Evolutionary conservation across 2,888 invertebrate genomes (phyloP).

Genomic region (Acholoe squamosa): DNA sequence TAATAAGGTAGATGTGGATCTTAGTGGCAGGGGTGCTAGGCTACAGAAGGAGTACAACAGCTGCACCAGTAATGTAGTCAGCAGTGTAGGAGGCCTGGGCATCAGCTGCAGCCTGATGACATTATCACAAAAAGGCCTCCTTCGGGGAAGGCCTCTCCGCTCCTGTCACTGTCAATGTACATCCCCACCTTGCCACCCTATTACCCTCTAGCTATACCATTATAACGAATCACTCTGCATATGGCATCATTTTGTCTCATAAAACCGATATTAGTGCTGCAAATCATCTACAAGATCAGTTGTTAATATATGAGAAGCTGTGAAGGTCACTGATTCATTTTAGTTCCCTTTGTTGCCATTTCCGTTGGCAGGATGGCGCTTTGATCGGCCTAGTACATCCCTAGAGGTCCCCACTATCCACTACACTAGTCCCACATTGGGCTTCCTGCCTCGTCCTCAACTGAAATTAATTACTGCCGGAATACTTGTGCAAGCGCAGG

Average conservation of each 20-base stretch:
- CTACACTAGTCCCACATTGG: not conserved
- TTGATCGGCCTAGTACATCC: too few relatives aligned
- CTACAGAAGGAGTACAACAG: not conserved
- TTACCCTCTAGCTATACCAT: not conserved
- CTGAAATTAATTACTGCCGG: slow-evolving; percentile 3
- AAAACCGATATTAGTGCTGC: too few relatives aligned
- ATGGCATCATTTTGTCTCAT: too few relatives aligned
- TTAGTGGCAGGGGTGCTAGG: not conserved
- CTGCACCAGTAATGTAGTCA: slow-evolving; percentile 2
- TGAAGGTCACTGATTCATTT: too few relatives aligned
- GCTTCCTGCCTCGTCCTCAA: slow-evolving; percentile 12
- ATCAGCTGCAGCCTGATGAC: slow-evolving; percentile 18
- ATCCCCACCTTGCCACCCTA: not conserved
- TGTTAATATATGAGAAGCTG: too few relatives aligned
- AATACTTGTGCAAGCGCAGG: not conserved
- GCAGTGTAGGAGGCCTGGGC: not conserved
- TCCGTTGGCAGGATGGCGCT: not conserved
- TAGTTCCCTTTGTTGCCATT: not conserved
- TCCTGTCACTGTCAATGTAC: slow-evolving; percentile 31
- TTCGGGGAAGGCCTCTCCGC: not conserved
- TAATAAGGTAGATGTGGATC: too few relatives aligned
- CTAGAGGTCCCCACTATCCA: too few relatives aligned
- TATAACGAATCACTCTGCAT: too few relatives aligned
- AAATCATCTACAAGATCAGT: too few relatives aligned
- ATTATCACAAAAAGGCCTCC: slow-evolving; percentile 37